Evolutionary conservation across 1,140 invertebrate genomes (phyloP).

Genomic region (Cheumatopsyche charites): DNA sequence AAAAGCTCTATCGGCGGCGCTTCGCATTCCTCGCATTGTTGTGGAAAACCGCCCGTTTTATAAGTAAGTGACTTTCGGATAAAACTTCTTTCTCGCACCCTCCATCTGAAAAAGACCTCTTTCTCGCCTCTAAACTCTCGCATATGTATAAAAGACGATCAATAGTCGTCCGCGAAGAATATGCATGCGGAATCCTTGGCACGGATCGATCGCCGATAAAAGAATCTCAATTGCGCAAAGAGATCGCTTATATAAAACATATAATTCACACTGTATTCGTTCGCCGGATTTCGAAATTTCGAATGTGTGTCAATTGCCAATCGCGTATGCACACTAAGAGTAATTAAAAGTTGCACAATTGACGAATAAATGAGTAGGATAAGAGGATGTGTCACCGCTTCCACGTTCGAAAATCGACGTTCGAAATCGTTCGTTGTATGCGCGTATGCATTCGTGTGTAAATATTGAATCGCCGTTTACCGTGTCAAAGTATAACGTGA

Average conservation of each 20-base stretch:
- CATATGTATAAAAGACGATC: too few species aligned
- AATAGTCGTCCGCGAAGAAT: too few species aligned
- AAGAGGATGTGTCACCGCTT: slow-evolving; percentile 11
- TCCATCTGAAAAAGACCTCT: background rate
- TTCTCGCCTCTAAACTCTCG: background rate
- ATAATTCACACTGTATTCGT: too few species aligned
- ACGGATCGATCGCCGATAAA: too few species aligned
- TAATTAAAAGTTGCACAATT: slow-evolving; percentile 18
- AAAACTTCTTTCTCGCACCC: slow-evolving; percentile 20
- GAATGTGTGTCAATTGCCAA: too few species aligned
- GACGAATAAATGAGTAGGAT: background rate
- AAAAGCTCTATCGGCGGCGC: slow-evolving; percentile 33
- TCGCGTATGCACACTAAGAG: too few species aligned
- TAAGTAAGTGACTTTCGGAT: slow-evolving; percentile 34
- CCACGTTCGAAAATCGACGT: slow-evolving; percentile 15
- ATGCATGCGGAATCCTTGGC: too few species aligned
- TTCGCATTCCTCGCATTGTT: slow-evolving; percentile 45
- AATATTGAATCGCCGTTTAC: slow-evolving; percentile 18
- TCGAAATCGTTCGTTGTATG: background rate
- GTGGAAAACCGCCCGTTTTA: slow-evolving; percentile 35
- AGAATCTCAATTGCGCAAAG: too few species aligned
- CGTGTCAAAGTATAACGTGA: slow-evolving; percentile 23
- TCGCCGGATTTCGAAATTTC: too few species aligned
- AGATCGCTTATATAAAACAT: too few species aligned
- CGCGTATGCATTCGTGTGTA: background rate